These are phyloP conservation scores for Synergus laeviventris DNA, from an alignment of 2,888 invertebrate species.

Conservation along the genomic window DNA sequence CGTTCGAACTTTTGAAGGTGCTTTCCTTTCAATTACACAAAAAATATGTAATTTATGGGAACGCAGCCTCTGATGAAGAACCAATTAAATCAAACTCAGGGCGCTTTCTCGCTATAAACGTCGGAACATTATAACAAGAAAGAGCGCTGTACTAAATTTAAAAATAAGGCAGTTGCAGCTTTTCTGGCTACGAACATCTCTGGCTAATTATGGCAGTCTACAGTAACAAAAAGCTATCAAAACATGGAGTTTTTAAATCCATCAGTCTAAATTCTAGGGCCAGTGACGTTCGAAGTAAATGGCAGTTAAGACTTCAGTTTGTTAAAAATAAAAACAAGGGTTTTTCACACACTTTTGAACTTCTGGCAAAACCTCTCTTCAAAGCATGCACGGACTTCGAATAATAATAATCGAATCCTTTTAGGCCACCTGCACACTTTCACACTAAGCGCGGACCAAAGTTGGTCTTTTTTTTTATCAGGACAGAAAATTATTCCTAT, in stretches of 20 bases:
- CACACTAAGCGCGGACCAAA: constrained; percentile 31
- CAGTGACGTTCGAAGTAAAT: constrained; percentile 14
- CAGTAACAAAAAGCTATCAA: constrained; percentile 20
- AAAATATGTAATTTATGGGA: background rate
- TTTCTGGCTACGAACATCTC: background rate
- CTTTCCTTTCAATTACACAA: constrained; percentile 32
- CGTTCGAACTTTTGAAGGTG: constrained; percentile 31
- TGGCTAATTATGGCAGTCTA: constrained; percentile 5
- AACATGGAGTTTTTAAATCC: background rate
- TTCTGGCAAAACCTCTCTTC: constrained; percentile 20
- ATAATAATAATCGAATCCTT: constrained; percentile 17
- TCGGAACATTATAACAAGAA: background rate
- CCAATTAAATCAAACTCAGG: background rate
- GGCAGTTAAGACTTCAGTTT: constrained; percentile 8
- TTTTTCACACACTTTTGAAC: constrained; percentile 37
- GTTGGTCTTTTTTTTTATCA: background rate
- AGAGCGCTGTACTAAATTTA: background rate
- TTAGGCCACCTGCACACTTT: constrained; percentile 35
- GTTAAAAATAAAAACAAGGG: constrained; percentile 16
- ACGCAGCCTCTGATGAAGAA: background rate
- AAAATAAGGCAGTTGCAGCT: background rate
- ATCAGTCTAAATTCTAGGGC: background rate
- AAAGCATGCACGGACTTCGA: constrained; percentile 30
- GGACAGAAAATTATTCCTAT: constrained; percentile 19
- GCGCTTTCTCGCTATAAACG: background rate